Evolutionary conservation across 2,113 vertebrate genomes (phyloP), one percentile per base, ranked within the genome.

Genomic region (Telmatochromis sp.): DNA sequence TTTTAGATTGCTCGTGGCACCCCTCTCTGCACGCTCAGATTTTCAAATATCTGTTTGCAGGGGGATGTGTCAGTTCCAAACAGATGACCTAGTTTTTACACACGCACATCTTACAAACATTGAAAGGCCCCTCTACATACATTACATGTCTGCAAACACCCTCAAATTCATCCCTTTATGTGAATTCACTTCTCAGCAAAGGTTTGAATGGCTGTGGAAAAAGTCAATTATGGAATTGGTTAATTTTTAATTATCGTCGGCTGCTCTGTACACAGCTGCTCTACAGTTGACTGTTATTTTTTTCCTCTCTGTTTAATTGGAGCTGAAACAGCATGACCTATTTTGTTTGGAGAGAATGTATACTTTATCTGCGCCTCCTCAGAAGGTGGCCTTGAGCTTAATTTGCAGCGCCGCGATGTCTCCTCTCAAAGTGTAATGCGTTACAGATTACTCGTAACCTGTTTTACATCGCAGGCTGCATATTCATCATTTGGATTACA

Each of bases 271-370:
- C 91, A 90, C 89, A 89, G 92, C 90, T 90, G 92, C 91, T 93
- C 73, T 85, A 68, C 84, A 86, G 86, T 93, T 89, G 83, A 89
- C 87, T 92, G 89, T 90, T 94, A 79, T 94, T 93, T 91, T 91
- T 87, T 82, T 57, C 53, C 86, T 57, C 83, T 7, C 85, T 88
- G 79, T 96, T 95, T 96, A 96, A 96, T 96, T 96, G 94, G 94
- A 95, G 95, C 96, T 95, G 94, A 95, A 96, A 95, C 95, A 94
- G 92, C 95, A 91, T 96, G 96, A 96, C 96, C 96, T 95, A 96
- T 96, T 97, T 97, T 95, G 94, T 96, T 91, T 94, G 92, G 79
- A 91, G 91, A 91, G 79, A 94, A 94, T 92, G 83, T 95, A 92
- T 89, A 94, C 89, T 94, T 93, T 93, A 83, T 95, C 87, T 91